phyloP scores from a whole-genome alignment of 2,113 vertebrate species.

The Oplegnathus fasciatus region DNA sequence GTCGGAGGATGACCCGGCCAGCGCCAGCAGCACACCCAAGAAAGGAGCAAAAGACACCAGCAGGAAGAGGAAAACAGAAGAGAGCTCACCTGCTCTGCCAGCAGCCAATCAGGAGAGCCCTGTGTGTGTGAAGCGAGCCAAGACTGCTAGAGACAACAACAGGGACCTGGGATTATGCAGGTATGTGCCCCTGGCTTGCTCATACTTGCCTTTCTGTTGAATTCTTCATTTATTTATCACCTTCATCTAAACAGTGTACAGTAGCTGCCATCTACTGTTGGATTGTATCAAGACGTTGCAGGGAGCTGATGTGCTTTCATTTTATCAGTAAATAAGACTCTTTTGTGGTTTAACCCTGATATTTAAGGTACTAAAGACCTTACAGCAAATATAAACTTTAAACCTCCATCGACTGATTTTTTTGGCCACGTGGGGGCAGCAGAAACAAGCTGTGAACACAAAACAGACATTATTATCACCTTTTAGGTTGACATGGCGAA shows the following conservation, averaged over 20 bases:
- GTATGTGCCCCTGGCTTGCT: constrained; percentile 72
- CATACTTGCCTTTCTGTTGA: constrained; percentile 37
- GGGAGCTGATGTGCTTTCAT: constrained; percentile 1
- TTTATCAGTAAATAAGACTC: background rate
- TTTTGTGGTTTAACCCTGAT: too few relatives aligned
- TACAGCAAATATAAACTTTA: background rate
- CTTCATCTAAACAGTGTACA: background rate
- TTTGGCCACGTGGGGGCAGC: background rate
- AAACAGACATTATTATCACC: background rate
- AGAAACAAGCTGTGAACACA: constrained; percentile 1
- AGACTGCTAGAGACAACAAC: constrained; percentile 91
- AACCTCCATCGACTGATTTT: background rate
- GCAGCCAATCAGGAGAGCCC: constrained; percentile 89
- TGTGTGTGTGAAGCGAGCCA: constrained; percentile 90
- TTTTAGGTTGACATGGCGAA: background rate
- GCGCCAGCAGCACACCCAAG: constrained; percentile 90
- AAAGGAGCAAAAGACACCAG: constrained; percentile 90
- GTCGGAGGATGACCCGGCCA: constrained; percentile 91
- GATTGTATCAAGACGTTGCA: background rate
- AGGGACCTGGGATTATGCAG: constrained; percentile 96
- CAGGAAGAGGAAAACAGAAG: constrained; percentile 92
- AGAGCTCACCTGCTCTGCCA: constrained; percentile 82
- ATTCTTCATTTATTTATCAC: constrained; percentile 2
- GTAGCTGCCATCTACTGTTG: background rate
- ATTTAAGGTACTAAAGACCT: too few relatives aligned